Percentiles rank a stretch among this genome's conserved stretches.
phyloP scores from a whole-genome alignment of 1,140 invertebrate genomes.

The Cherax destructor region DNA sequence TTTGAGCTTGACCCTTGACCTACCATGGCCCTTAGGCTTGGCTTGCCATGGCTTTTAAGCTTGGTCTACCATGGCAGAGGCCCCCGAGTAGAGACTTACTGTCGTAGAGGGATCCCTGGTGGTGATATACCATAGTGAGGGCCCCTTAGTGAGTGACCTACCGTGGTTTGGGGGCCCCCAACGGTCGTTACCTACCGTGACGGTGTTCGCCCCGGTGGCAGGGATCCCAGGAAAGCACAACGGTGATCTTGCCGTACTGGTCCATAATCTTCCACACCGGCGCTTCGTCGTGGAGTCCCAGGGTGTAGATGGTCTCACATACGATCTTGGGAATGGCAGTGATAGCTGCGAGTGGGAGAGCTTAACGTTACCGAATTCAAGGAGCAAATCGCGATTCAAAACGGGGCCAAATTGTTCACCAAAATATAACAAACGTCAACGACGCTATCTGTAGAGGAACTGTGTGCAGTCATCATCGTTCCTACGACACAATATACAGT shows the following conservation, averaged over 20 bases:
- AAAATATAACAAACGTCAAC: conserved; percentile 41
- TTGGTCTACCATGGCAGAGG: too few species aligned
- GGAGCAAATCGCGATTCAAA: conserved; percentile 35
- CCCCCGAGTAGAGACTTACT: too few species aligned
- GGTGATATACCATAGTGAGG: not conserved
- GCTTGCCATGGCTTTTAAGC: too few species aligned
- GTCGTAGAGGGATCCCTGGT: not conserved
- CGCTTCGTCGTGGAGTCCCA: conserved; percentile 94
- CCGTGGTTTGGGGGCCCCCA: not conserved
- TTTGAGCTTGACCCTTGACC: too few species aligned
- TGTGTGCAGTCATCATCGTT: conserved; percentile 54
- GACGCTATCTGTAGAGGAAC: conserved; percentile 60
- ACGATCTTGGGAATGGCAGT: conserved; percentile 96
- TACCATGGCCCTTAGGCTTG: too few species aligned
- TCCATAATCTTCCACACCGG: conserved; percentile 76
- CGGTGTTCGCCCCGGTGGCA: conserved; percentile 53
- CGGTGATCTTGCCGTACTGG: conserved; percentile 75
- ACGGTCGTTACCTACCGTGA: conserved; percentile 47
- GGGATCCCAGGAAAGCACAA: conserved; percentile 74
- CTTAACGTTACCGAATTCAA: conserved; percentile 65
- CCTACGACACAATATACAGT: conserved; percentile 31
- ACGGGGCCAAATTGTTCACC: conserved; percentile 60
- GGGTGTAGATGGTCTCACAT: conserved; percentile 94
- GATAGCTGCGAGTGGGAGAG: conserved; percentile 80
- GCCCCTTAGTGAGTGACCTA: conserved; percentile 1